Evolutionary conservation across 92 coral and sea anemone species (phyloP), one percentile per base, ranked within the genome.

Genomic region (Porites cylindrica): DNA sequence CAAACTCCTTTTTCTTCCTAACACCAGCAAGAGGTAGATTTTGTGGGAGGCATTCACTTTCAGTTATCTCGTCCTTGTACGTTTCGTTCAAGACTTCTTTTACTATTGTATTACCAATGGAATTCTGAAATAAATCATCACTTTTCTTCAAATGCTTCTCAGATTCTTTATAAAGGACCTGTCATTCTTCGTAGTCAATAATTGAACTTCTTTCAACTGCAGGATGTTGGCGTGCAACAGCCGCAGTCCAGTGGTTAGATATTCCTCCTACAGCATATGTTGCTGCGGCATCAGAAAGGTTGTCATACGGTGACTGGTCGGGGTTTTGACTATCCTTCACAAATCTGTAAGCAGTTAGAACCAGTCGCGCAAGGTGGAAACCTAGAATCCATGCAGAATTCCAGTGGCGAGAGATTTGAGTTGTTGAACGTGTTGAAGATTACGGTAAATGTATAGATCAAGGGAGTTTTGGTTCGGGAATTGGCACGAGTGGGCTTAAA

Each of bases 221-320:
- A 2, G 88, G 88, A 50, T 84, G 71, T 72, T 84, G 51, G 12
- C 84, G 88, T 38, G 88, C 74, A 38, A 70, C 67, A 70, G 51
- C 26, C 38, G 88, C 88, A 16, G 79, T 84, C 88, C 88, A 84
- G 62, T 84, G 88, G 17, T 74, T 84, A 11, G 88, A 53, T 73
- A 75, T 84, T 38, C 88, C 88, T 13, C 88, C 82, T 2, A 84
- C 88, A 13, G 82, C 88, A 75, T 75, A 84, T 19, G 88, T 84
- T 43, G 80, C 88, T 9, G 88, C 82, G 10, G 88, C 73, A 12
- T 59, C 67, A 24, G 88, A 74, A 18, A 84, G 79, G 71, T 84
- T 84, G 38, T 72, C 88, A 20, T 64, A 71, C 13, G 82, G 72
- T 50, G 19, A n/a, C 26, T 84, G 88, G 0, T 75, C 71, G 8